Evolutionary conservation across 2,888 invertebrate species (phyloP).

Genomic region (Uropetala carovei): DNA sequence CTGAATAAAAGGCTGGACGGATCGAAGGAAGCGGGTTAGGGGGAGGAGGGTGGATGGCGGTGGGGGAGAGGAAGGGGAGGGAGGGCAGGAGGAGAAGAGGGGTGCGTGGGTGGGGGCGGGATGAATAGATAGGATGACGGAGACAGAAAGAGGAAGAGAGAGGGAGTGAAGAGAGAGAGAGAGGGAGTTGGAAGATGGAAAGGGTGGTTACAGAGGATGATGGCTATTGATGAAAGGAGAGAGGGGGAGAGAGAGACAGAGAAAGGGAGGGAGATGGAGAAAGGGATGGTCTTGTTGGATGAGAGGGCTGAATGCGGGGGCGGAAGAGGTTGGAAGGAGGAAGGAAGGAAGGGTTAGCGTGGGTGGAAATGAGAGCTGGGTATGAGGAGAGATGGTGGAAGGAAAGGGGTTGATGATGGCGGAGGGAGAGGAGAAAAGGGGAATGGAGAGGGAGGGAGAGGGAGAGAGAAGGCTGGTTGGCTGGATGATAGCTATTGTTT

Average conservation of each 20-base stretch:
- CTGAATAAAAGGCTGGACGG: conserved; percentile 6
- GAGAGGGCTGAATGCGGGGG: too few relatives aligned
- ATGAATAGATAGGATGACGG: neutral
- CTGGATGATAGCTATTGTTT: conserved; percentile 23
- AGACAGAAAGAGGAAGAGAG: neutral
- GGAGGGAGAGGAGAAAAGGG: neutral
- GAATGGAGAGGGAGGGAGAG: neutral
- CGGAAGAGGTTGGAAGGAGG: neutral
- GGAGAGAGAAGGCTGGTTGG: neutral
- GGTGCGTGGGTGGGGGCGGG: neutral
- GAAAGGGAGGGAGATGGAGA: too few relatives aligned
- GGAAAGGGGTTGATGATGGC: neutral
- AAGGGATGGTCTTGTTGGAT: too few relatives aligned
- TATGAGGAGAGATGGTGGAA: neutral
- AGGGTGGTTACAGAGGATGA: too few relatives aligned
- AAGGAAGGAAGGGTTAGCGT: neutral
- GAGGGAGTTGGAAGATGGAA: neutral
- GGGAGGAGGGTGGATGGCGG: neutral
- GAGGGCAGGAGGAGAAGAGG: neutral
- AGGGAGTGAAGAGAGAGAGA: neutral
- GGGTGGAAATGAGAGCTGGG: neutral
- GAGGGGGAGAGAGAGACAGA: too few relatives aligned
- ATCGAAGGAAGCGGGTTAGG: neutral
- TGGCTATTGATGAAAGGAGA: too few relatives aligned
- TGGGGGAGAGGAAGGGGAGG: neutral